These are phyloP conservation scores for Notothenia coriiceps DNA, from an alignment of 2,113 vertebrate genomes.

Conservation along the genomic window DNA sequence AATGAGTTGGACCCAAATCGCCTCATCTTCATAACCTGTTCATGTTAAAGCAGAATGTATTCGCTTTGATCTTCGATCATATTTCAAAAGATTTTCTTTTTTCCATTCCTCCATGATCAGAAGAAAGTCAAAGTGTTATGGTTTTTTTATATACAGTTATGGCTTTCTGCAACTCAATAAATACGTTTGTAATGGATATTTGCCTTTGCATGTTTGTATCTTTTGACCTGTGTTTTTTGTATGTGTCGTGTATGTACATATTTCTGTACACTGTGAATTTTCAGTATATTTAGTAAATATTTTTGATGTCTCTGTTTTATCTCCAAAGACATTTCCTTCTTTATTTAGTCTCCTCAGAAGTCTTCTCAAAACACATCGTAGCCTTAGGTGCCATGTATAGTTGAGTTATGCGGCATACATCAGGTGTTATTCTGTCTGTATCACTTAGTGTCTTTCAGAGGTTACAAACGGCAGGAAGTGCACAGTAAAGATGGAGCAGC, in stretches of 20 bases:
- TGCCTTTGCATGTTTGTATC: slow-evolving; percentile 47
- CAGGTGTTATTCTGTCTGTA: slow-evolving; percentile 7
- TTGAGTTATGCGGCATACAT: neutral
- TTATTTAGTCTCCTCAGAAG: neutral
- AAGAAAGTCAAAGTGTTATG: slow-evolving; percentile 38
- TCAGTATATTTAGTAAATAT: slow-evolving; percentile 50
- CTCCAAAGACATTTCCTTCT: neutral
- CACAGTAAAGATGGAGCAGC: slow-evolving; percentile 32
- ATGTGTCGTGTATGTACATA: slow-evolving; percentile 40
- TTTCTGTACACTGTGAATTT: slow-evolving; percentile 46
- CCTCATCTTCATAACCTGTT: slow-evolving; percentile 31
- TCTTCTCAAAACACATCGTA: neutral
- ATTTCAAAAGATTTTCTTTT: slow-evolving; percentile 41
- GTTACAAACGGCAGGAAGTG: slow-evolving; percentile 46
- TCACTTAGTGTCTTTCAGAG: slow-evolving; percentile 23
- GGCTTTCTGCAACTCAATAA: slow-evolving; percentile 76
- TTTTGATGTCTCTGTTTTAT: slow-evolving; percentile 50
- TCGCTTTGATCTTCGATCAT: slow-evolving; percentile 35
- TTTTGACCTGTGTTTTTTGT: slow-evolving; percentile 22
- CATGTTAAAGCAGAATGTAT: slow-evolving; percentile 67
- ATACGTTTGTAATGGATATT: slow-evolving; percentile 67
- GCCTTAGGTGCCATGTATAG: neutral
- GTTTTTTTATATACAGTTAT: slow-evolving; percentile 56
- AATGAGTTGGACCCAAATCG: slow-evolving; percentile 40
- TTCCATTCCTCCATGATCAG: slow-evolving; percentile 35